Base-by-base conservation (phyloP, 2,888 invertebrate genomes). In the Diogma glabrata region DNA sequence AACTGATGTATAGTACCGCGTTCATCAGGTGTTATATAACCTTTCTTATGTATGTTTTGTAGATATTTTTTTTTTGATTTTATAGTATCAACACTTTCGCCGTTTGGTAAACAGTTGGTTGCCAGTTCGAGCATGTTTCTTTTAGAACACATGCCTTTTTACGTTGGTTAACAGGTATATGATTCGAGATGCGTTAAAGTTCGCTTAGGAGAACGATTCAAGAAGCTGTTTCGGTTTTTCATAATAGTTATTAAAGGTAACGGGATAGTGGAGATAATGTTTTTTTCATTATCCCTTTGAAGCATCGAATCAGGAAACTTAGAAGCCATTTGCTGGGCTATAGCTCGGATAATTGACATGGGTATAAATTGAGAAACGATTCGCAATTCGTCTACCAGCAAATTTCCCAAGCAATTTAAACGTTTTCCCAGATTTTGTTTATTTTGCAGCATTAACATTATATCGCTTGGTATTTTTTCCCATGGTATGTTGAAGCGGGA, bases 311-410 rank as follows among this genome's bases (percentile, higher is more conserved):
- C 24, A n/a, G 56, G 55, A 54, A 51, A 56, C 48, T 52, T 53
- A 8, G 47, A 45, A 22, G 50, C 47, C 8, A 49, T 53, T 30
- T 55, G 47, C 40, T 53, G 50, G 8, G 52, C 50, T 12, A 55
- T 50, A 2, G 50, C 23, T 23, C 53, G 38, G 10, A 53, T 26
- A 12, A 53, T 51, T 14, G 46, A 9, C 53, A 55, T 53, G 1
- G 55, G 53, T 26, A 56, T 43, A 7, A 48, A 51, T 6, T 17
- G 47, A 14, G 52, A 52, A 43, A 52, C 33, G n/a, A 17, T 40
- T 20, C 55, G 49, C n/a, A 57, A 16, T 46, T 57, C 57, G 43
- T 55, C 55, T 3, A 55, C 49, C 26, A 57, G 46, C 14, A 54
- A 24, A 28, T 57, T 52, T 12, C 49, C 57, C 20, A 57, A 49